phyloP scores from a whole-genome alignment of 35 echinoderm and acorn worm genomes.

The Lytechinus pictus region DNA sequence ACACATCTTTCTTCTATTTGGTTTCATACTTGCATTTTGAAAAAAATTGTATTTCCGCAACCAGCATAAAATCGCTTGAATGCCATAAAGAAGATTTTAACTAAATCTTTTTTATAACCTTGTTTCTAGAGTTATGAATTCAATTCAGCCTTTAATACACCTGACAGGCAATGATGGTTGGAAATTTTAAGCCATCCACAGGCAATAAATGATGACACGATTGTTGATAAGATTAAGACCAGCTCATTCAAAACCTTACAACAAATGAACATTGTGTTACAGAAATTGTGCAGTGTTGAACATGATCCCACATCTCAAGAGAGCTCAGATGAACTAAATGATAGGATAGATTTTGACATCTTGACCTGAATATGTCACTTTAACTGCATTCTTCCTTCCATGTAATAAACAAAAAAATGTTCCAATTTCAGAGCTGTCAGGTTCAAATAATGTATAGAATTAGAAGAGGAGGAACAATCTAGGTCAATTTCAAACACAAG shows the following conservation, averaged over 20 bases:
- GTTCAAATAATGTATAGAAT: not conserved
- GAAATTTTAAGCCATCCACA: not conserved
- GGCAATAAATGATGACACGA: not conserved
- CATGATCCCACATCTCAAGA: not conserved
- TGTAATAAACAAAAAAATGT: not conserved
- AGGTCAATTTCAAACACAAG: not conserved
- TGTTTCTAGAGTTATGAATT: too few species aligned
- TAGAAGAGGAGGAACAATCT: not conserved
- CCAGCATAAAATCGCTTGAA: too few species aligned
- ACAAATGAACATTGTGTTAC: not conserved
- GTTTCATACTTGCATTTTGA: too few species aligned
- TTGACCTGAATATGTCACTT: not conserved
- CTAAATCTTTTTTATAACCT: too few species aligned
- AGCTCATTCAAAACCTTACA: not conserved
- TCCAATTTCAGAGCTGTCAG: not conserved
- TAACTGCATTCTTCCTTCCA: constrained; percentile 1
- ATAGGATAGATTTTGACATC: not conserved
- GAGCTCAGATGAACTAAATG: not conserved
- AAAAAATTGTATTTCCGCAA: too few species aligned
- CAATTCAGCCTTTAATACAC: too few species aligned
- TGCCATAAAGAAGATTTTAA: too few species aligned
- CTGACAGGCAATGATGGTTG: not conserved
- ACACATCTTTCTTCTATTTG: too few species aligned
- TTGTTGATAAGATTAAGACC: not conserved
- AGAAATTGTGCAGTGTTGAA: not conserved